Evolutionary conservation across 2,888 invertebrate genomes (phyloP), one percentile per base, ranked within the genome.

Genomic region (Calameuta idolon): DNA sequence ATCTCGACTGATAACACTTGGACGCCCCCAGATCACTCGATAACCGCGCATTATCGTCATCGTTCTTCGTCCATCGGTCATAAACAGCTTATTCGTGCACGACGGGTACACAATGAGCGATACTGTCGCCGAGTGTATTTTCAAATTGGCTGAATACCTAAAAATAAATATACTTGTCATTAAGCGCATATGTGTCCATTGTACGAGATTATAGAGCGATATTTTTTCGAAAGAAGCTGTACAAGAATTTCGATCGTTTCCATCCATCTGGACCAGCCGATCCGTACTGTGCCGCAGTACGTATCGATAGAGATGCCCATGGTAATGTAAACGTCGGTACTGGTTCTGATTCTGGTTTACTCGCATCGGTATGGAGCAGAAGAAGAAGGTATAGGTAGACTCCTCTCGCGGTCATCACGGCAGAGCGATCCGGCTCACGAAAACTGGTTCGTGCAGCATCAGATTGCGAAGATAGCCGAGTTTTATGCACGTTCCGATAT

Each of bases 1-100:
- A 88, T 90, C 85, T 75, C 76, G 76, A 71, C 75, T 77, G 91
- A 91, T 91, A 91, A 90, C 90, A 90, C 88, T 90, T 87, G 86
- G 86, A 91, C 91, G 91, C 91, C 91, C 91, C 91, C 91, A 91
- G 91, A 91, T 91, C 89, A 89, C 83, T 87, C 88, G 91, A 91
- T 91, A 91, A 90, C 87, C 86, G 77, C 82, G 82, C 23, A 2
- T 82, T 89, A 90, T 89, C 89, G 85, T 81, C 88, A 89, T 88
- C 89, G 87, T 81, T 40, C 86, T 84, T 84, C 85, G 83, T 85
- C 85, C 87, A 88, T 88, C 87, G 87, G 83, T 85, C 86, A 83
- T 88, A 86, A 71, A 11, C 71, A 55, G 55, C 55, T 55, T 55
- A 55, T 55, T 23, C 55, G 9, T 55, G 23, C 23, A n/a, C 15